These are phyloP conservation scores for Scaptodrosophila lebanonensis DNA, from an alignment of 1,140 invertebrate species.

Conservation along the genomic window DNA sequence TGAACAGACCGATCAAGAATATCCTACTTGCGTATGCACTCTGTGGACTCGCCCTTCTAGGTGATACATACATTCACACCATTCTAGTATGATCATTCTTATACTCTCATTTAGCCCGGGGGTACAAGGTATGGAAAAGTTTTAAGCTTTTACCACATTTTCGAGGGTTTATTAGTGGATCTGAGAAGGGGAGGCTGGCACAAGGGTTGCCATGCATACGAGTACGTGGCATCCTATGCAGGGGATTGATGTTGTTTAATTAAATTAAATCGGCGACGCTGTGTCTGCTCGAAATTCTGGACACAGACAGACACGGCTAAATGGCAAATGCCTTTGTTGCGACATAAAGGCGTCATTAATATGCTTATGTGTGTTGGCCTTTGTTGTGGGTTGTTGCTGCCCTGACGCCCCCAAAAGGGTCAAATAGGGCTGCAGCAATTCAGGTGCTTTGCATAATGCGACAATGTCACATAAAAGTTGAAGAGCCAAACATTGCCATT, in stretches of 20 bases:
- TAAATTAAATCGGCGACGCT: constrained; percentile 63
- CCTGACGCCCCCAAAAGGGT: constrained; percentile 37
- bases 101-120: too few species aligned
- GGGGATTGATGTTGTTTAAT: constrained; percentile 71
- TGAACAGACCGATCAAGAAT: too few species aligned
- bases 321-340: constrained; percentile 44
- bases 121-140: too few species aligned
- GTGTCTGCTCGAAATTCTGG: constrained; percentile 23
- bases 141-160: constrained; percentile 21
- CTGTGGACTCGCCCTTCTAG: too few species aligned
- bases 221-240: constrained; percentile 55
- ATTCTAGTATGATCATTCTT: too few species aligned
- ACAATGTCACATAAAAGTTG: constrained; percentile 65
- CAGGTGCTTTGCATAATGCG: constrained; percentile 67
- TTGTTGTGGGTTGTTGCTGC: constrained; percentile 15
- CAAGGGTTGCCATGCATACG: constrained; percentile 39
- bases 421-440: constrained; percentile 43
- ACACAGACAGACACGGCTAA: background rate
- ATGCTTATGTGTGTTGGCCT: constrained; percentile 56
- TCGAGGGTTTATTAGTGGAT: background rate
- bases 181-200: constrained; percentile 1
- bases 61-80: too few species aligned
- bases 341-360: constrained; percentile 73
- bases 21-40: too few species aligned
- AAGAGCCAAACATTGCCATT: constrained; percentile 58